Evolutionary conservation across 1,140 invertebrate species (phyloP), one percentile per base, ranked within the genome.

Genomic region (Euura saliciscinereae): DNA sequence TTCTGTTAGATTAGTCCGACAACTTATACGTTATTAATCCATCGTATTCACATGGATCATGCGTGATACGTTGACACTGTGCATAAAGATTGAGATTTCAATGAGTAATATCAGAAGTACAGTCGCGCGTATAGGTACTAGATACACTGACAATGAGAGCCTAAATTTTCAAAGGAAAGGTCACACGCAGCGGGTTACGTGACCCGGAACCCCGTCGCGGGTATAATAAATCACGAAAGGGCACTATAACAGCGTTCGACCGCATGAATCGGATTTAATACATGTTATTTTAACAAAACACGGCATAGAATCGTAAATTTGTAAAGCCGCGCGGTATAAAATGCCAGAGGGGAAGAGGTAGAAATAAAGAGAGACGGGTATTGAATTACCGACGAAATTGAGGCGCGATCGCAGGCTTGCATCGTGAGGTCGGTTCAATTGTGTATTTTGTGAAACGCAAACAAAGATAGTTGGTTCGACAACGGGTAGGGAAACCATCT

Each of bases 111-210:
- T 28, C 28, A 28, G 28, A 28, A 28, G 28, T 28, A 28, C 28
- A 28, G 28, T 28, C 28, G 28, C 28, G 28, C 28, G 28, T 28
- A 28, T 28, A n/a, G n/a, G n/a, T n/a, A 28, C 28, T 28, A 28
- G 28, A 28, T 1, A 28, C 28, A 28, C 28, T 28, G 28, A 28
- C 28, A 28, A 0, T 28, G 28, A 28, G 28, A 28, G 51, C 51
- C 51, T 59, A 59, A 59, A 59, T 59, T 59, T 59, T 59, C 28
- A 59, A 59, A 59, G 8, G 51, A 59, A 59, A 59, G 51, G 51
- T 59, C 51, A 59, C 8, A 59, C 51, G 51, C 5, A 11, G 3
- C 8, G 51, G 6, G 13, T 6, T 59, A 2, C 51, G 13, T 6
- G 51, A 59, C 51, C 51, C 51, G 51, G 10, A 59, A 59, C 51